Percentiles rank a stretch among this genome's conserved stretches.
Conservation (phyloP, 2,797 vertebrate species). For the Chaenodraco wilsoni region DNA sequence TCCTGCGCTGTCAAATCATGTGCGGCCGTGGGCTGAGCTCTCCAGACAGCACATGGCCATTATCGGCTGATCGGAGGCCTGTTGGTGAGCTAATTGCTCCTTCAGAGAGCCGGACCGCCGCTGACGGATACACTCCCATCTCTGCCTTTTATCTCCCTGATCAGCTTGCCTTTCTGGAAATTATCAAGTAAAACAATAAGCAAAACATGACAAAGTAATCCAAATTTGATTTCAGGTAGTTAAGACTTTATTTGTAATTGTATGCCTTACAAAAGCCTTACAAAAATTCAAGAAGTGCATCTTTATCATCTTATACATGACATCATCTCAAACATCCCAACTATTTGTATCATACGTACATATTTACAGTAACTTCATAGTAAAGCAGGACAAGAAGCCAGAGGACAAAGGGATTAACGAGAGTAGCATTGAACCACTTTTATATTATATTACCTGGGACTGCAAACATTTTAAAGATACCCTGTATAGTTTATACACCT, state of each 20-base stretch:
- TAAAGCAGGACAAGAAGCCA: constrained; percentile 10
- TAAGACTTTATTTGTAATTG: constrained; percentile 49
- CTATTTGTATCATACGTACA: constrained; percentile 48
- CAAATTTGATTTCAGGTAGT: constrained; percentile 19
- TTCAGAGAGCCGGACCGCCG: constrained; percentile 81
- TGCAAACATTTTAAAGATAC: neutral
- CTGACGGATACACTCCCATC: constrained; percentile 68
- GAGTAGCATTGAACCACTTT: constrained; percentile 13
- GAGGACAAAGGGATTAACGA: constrained; percentile 1
- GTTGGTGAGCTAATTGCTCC: constrained; percentile 90
- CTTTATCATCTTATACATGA: constrained; percentile 27
- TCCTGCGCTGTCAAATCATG: constrained; percentile 92
- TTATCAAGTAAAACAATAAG: constrained; percentile 7
- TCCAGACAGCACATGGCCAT: constrained; percentile 87
- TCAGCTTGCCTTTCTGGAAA: constrained; percentile 41
- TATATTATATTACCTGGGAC: constrained; percentile 4
- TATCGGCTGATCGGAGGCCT: constrained; percentile 91
- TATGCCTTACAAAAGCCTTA: neutral
- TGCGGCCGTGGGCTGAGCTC: constrained; percentile 83
- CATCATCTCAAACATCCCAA: constrained; percentile 18
- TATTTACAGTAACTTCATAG: constrained; percentile 49
- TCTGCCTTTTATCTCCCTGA: constrained; percentile 51
- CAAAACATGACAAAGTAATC: constrained; percentile 14
- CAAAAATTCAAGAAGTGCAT: constrained; percentile 22
- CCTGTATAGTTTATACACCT: neutral